These are phyloP conservation scores for Natrix natrix DNA, from an alignment of 2,797 vertebrate genomes.

Conservation along the genomic window DNA sequence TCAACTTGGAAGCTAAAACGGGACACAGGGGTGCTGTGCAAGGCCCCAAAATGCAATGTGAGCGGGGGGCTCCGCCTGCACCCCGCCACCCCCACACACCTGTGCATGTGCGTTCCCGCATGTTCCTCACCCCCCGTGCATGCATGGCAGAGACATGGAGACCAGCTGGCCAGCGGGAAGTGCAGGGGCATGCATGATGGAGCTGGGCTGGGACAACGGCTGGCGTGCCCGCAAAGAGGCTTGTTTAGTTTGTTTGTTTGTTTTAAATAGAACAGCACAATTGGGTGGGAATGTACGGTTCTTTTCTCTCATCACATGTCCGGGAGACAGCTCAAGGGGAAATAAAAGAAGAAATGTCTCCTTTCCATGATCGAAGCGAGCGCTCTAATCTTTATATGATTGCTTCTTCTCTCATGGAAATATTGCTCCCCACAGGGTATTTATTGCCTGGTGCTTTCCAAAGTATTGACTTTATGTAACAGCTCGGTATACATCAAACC, in stretches of 20 bases:
- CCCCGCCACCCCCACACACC: too few species aligned
- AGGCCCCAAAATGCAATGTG: too few species aligned
- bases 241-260: neutral
- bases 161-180: too few species aligned
- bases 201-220: too few species aligned
- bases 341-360: constrained; percentile 66
- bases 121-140: too few species aligned
- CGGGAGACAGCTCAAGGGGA: constrained; percentile 57
- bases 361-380: constrained; percentile 72
- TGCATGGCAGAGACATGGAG: too few species aligned
- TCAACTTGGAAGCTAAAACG: too few species aligned
- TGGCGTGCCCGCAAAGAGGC: too few species aligned
- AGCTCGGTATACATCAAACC: constrained; percentile 81
- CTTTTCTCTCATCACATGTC: constrained; percentile 44
- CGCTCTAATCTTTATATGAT: constrained; percentile 80
- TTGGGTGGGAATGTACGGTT: constrained; percentile 49
- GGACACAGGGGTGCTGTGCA: too few species aligned
- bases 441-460: constrained; percentile 78
- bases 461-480: constrained; percentile 83
- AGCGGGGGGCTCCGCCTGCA: too few species aligned
- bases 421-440: constrained; percentile 74
- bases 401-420: constrained; percentile 77
- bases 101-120: too few species aligned
- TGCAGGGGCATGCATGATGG: too few species aligned
- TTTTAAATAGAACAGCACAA: constrained; percentile 43